Conservation (phyloP, 2,888 invertebrate genomes). For the Idaea straminata region DNA sequence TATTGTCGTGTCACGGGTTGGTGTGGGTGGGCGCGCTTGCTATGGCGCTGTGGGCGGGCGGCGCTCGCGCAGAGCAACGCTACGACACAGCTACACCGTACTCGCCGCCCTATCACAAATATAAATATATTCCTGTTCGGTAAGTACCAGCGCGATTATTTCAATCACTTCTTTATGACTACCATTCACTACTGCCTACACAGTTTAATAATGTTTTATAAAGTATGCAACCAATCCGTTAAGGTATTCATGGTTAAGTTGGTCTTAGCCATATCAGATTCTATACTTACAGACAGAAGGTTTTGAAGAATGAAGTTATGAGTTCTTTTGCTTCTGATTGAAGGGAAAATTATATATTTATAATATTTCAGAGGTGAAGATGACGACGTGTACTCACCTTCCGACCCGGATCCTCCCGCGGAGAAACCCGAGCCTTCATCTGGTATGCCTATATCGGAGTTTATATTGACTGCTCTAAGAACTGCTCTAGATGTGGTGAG, state of each 20-base stretch:
- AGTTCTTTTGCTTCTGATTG: too few relatives aligned
- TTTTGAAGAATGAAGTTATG: too few relatives aligned
- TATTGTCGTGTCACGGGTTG: slow-evolving; percentile 56
- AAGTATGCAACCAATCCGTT: too few relatives aligned
- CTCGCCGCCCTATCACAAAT: slow-evolving; percentile 54
- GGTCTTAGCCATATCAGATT: too few relatives aligned
- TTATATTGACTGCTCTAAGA: slow-evolving; percentile 66
- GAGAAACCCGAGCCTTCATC: slow-evolving; percentile 34
- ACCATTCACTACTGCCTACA: slow-evolving; percentile 3
- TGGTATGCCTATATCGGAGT: slow-evolving; percentile 61
- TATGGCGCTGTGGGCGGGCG: slow-evolving; percentile 62
- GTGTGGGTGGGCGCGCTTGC: slow-evolving; percentile 52
- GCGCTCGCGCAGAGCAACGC: slow-evolving; percentile 50
- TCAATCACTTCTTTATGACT: not conserved
- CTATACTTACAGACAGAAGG: too few relatives aligned
- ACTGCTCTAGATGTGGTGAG: slow-evolving; percentile 70
- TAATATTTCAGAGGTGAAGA: slow-evolving; percentile 32
- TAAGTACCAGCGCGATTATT: slow-evolving; percentile 42
- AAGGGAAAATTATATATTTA: slow-evolving; percentile 6
- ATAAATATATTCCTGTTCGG: slow-evolving; percentile 69
- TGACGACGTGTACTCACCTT: slow-evolving; percentile 39
- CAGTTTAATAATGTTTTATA: too few relatives aligned
- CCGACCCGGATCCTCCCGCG: slow-evolving; percentile 29
- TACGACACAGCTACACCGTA: slow-evolving; percentile 72
- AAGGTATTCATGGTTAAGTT: too few relatives aligned